Base-by-base conservation (phyloP, 1,140 invertebrate species). In the Holcopasites calliopsidis region DNA sequence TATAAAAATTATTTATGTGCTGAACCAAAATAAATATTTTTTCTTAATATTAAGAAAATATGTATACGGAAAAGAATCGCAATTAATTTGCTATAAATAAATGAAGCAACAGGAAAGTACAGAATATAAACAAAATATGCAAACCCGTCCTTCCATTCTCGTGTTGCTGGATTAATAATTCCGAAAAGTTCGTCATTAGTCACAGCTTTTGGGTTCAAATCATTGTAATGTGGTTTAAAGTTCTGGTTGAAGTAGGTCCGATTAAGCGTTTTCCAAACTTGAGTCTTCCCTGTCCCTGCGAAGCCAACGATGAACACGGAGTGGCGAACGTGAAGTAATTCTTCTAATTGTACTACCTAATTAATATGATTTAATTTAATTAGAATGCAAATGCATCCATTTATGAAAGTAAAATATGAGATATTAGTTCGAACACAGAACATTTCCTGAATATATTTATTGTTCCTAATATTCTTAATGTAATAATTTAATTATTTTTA, bases 111-210 rank as follows among this genome's bases (percentile, higher is more conserved):
- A n/a, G n/a, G 35, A 38, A 38, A 10, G 10, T 38, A 38, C 10
- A 38, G 35, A 38, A 10, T 52, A 8, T 26, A 28, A 1, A 6
- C 11, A 26, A 13, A 23, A 38, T 31, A 21, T 47, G 52, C 79
- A 52, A 95, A 91, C 88, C 97, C 98, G 90, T 99, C 98, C 90
- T 98, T 98, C 98, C 98, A 99, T 92, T 99, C 98, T 84, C 98
- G 93, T 0, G 98, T 99, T 0, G 97, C 93, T 16, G 97, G 96
- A 93, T 99, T 99, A 65, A 99, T 98, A 55, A 98, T 95, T 13
- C 98, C 98, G 91, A 98, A 99, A 23, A 99, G 92, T 89, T 99
- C 98, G 86, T 99, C 97, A 85, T 98, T 99, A 0, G 97, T 98
- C 6, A 99, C 97, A 38, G 97, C 97, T 92, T 98, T 98, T 2